A percentile compares a stretch with the other conserved stretches of the same genome.
These are phyloP conservation scores for Caenorhabditis macrosperma DNA, from an alignment of 2,888 invertebrate genomes.

Conservation along the genomic window DNA sequence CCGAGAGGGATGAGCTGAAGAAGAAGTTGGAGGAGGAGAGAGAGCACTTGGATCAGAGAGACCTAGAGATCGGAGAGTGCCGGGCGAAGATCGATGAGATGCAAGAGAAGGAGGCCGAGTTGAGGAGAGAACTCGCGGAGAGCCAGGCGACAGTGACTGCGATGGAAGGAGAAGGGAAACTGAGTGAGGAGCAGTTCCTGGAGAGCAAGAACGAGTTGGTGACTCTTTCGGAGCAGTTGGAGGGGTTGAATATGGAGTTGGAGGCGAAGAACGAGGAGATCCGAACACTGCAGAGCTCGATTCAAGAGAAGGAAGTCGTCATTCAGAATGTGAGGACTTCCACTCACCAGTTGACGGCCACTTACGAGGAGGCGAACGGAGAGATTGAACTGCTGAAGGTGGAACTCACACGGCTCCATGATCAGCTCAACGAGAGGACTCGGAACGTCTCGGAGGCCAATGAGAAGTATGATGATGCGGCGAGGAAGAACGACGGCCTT, in stretches of 20 bases:
- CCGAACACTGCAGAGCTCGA: constrained; percentile 16
- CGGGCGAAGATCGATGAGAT: constrained; percentile 56
- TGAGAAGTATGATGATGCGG: constrained; percentile 40
- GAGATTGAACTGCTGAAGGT: constrained; percentile 40
- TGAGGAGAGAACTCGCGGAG: constrained; percentile 58
- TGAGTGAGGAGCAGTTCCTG: constrained; percentile 40
- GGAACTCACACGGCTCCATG: constrained; percentile 36
- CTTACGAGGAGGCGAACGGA: constrained; percentile 47
- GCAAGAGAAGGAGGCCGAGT: constrained; percentile 58
- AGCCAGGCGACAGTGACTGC: constrained; percentile 19
- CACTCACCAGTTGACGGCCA: constrained; percentile 33
- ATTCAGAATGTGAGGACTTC: constrained; percentile 49
- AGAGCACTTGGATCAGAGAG: constrained; percentile 52
- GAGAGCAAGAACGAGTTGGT: constrained; percentile 50
- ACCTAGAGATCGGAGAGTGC: constrained; percentile 52
- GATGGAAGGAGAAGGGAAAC: constrained; percentile 43
- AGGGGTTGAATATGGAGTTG: constrained; percentile 22
- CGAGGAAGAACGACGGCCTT: constrained; percentile 33
- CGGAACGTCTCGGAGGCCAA: constrained; percentile 28
- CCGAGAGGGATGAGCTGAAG: constrained; percentile 44
- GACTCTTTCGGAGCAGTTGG: constrained; percentile 36
- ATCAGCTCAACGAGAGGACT: constrained; percentile 37
- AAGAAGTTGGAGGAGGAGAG: constrained; percentile 51
- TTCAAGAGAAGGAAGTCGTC: constrained; percentile 56
- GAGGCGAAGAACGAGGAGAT: constrained; percentile 50